Conservation (phyloP, 2,888 invertebrate species). For the Odontocerum albicorne region DNA sequence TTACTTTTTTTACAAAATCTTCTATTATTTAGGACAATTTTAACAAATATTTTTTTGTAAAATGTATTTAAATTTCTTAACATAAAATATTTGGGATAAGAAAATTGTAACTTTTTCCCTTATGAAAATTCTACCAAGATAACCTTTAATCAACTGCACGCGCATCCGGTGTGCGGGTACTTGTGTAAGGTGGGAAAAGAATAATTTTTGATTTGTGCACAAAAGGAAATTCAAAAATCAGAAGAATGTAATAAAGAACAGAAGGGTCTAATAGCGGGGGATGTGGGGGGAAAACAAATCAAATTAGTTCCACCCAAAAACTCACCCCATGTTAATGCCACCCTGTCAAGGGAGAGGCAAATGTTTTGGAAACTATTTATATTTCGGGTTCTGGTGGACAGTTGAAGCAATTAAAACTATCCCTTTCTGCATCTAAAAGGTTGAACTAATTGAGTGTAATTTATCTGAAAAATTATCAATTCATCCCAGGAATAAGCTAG, state of each 20-base stretch:
- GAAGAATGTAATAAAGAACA: constrained; percentile 37
- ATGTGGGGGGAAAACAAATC: constrained; percentile 25
- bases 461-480: too few species aligned
- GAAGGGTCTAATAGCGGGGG: constrained; percentile 30
- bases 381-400: constrained; percentile 20
- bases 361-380: constrained; percentile 34
- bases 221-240: constrained; percentile 37
- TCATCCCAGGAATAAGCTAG: too few species aligned
- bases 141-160: constrained; percentile 29
- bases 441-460: too few species aligned
- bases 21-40: too few species aligned
- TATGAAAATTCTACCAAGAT: neutral
- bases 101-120: too few species aligned
- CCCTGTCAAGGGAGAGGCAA: constrained; percentile 22
- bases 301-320: constrained; percentile 35
- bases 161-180: constrained; percentile 19
- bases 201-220: constrained; percentile 37
- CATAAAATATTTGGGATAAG: too few species aligned
- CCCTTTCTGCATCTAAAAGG: too few species aligned
- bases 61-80: too few species aligned
- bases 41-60: too few species aligned
- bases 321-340: constrained; percentile 21
- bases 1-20: too few species aligned
- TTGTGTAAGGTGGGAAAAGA: constrained; percentile 29
- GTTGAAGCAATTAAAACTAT: constrained; percentile 4